A percentile compares a stretch with the other conserved stretches of the same genome.
Evolutionary conservation across 2,888 invertebrate species (phyloP).

Genomic region (Spodoptera picta): DNA sequence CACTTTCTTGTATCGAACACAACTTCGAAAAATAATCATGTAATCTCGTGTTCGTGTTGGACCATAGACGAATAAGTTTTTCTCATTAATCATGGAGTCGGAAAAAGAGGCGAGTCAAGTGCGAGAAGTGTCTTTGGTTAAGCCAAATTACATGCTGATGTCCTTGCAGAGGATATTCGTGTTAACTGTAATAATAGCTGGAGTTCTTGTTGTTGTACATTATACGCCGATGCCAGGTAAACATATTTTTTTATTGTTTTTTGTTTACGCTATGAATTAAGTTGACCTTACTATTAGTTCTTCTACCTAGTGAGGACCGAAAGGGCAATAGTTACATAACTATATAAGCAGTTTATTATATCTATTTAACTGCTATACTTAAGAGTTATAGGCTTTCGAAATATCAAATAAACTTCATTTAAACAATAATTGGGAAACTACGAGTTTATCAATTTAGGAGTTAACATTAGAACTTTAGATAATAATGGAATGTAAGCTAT

Average conservation of each 20-base stretch:
- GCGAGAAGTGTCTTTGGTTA: constrained; percentile 68
- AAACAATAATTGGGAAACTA: too few relatives aligned
- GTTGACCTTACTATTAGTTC: too few relatives aligned
- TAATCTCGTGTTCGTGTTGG: constrained; percentile 50
- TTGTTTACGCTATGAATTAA: too few relatives aligned
- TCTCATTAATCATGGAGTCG: constrained; percentile 69
- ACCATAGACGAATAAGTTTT: constrained; percentile 34
- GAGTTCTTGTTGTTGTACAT: constrained; percentile 91
- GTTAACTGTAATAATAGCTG: constrained; percentile 90
- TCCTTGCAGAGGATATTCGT: constrained; percentile 91
- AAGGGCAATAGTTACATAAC: too few relatives aligned
- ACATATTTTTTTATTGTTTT: not conserved
- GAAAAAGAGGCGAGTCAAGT: constrained; percentile 70
- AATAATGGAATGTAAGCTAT: not conserved
- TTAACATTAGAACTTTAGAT: not conserved
- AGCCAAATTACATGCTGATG: constrained; percentile 88
- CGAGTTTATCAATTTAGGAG: too few relatives aligned
- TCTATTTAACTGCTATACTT: too few relatives aligned
- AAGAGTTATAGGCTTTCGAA: too few relatives aligned
- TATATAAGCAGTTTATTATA: too few relatives aligned
- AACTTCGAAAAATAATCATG: constrained; percentile 62
- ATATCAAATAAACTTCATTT: too few relatives aligned
- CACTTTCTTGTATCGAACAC: constrained; percentile 40
- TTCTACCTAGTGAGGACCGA: too few relatives aligned
- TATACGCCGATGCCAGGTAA: constrained; percentile 92